Conservation (phyloP, 2,797 vertebrate species). For the Leucoraja ocellata region DNA sequence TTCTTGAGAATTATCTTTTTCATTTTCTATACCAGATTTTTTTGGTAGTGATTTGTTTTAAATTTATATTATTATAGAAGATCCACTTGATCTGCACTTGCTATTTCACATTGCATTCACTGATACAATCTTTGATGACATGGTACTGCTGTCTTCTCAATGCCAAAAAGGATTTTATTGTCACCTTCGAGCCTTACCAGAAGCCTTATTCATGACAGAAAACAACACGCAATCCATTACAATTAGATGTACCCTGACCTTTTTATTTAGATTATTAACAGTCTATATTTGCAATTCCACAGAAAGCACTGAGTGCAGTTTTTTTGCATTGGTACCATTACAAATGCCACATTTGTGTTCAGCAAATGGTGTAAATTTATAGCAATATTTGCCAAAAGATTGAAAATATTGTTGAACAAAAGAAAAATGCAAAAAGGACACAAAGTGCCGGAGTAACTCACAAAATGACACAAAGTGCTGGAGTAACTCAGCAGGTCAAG, state of each 20-base stretch:
- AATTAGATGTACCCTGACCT: not conserved
- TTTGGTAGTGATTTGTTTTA: too few species aligned
- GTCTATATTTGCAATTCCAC: not conserved
- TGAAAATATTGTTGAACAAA: too few species aligned
- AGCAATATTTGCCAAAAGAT: not conserved
- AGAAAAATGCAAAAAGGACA: too few species aligned
- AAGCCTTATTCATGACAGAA: not conserved
- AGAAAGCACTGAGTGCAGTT: not conserved
- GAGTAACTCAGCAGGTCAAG: too few species aligned
- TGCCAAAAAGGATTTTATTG: not conserved
- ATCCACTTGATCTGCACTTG: not conserved
- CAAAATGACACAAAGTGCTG: too few species aligned
- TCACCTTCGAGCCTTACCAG: not conserved
- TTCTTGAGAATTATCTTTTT: too few species aligned
- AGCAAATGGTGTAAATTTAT: not conserved
- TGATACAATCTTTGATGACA: not conserved
- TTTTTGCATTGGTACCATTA: not conserved
- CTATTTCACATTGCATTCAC: not conserved
- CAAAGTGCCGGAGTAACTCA: too few species aligned
- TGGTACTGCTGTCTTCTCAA: not conserved
- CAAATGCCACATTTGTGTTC: not conserved
- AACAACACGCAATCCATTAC: not conserved
- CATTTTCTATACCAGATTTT: too few species aligned
- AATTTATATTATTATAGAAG: not conserved
- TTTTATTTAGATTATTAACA: not conserved